Evolutionary conservation across 2,797 vertebrate species (phyloP).

Genomic region (Chiroxiphia lanceolata): DNA sequence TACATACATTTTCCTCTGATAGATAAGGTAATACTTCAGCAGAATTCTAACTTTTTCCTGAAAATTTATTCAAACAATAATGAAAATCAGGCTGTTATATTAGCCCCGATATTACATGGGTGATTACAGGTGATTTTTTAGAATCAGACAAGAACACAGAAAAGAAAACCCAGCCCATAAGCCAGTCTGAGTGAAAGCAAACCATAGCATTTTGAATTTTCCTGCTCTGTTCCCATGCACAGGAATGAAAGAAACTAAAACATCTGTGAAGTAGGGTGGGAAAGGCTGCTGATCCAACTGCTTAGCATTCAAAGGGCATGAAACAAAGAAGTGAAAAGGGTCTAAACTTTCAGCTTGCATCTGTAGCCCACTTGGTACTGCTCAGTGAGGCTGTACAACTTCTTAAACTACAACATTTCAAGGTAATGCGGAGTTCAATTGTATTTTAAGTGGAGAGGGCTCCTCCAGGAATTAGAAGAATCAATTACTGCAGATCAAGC

Average conservation of each 20-base stretch:
- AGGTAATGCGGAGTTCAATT: slow-evolving; percentile 50
- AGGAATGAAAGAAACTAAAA: not conserved
- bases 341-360: not conserved
- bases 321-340: not conserved
- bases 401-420: slow-evolving; percentile 29
- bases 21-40: slow-evolving; percentile 53
- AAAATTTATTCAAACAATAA: slow-evolving; percentile 47
- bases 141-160: slow-evolving; percentile 41
- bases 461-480: slow-evolving; percentile 45
- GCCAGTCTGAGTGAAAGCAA: not conserved
- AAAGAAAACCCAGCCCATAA: not conserved
- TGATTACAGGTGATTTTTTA: slow-evolving; percentile 33
- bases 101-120: not conserved
- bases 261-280: not conserved
- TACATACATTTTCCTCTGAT: slow-evolving; percentile 45
- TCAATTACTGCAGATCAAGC: slow-evolving; percentile 29
- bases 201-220: not conserved
- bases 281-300: slow-evolving; percentile 3
- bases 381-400: not conserved
- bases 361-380: not conserved
- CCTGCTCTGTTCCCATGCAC: not conserved
- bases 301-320: not conserved
- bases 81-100: slow-evolving; percentile 47
- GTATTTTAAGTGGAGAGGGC: slow-evolving; percentile 37
- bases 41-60: slow-evolving; percentile 49